Percentiles rank a stretch among this genome's conserved stretches.
These are phyloP conservation scores for Gnathonemus echidnorhynchus DNA, from an alignment of 2,113 vertebrate species.

Conservation along the genomic window DNA sequence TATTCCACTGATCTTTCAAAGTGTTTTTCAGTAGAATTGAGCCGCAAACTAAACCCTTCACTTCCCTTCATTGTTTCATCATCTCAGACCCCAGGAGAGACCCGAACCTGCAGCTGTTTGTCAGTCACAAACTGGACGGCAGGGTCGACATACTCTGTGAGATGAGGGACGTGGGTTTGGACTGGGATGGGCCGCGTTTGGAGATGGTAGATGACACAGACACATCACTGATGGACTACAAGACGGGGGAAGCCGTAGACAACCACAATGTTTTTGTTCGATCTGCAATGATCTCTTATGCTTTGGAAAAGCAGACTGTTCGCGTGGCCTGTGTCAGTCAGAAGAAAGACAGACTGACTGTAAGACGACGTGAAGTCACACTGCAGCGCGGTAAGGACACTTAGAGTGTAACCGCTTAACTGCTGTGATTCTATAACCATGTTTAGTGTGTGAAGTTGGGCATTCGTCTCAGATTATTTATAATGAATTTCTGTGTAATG, in stretches of 20 bases:
- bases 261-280: background rate
- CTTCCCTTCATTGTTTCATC: background rate
- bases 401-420: background rate
- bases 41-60: background rate
- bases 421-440: background rate
- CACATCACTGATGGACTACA: no score
- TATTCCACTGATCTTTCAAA: background rate
- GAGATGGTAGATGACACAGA: background rate
- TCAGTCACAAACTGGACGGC: background rate
- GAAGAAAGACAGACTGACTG: background rate
- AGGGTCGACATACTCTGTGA: background rate
- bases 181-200: background rate
- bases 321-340: background rate
- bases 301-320: background rate
- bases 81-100: background rate
- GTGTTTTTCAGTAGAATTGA: background rate
- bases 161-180: background rate
- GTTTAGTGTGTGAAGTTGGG: background rate
- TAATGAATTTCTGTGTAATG: background rate
- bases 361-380: background rate
- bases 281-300: background rate
- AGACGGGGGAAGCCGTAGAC: background rate
- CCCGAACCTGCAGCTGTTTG: conserved; percentile 1
- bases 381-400: background rate
- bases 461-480: background rate